Evolutionary conservation across 2,797 vertebrate genomes (phyloP), one percentile per base, ranked within the genome.

Genomic region (Poeciliopsis paucimaculata): DNA sequence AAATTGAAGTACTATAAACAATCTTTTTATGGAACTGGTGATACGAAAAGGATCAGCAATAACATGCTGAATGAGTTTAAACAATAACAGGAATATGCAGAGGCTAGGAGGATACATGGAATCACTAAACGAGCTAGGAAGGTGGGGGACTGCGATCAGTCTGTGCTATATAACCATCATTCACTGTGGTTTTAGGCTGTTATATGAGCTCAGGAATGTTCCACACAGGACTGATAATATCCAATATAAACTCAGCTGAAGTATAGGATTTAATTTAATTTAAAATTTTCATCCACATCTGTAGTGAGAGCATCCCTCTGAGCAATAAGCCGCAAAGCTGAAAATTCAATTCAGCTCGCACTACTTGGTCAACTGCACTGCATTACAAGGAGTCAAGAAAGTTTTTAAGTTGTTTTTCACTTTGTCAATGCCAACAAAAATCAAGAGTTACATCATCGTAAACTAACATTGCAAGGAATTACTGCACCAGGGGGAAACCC

Each of bases 1-100:
- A 94, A 95, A 94, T 92, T 93, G 85, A 95, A 93, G 90, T 92
- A 95, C 94, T 95, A 88, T 89, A 95, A 95, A 95, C 93, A 96
- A 90, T 93, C 86, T 92, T 92, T 91, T 94, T 93, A 91, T 86
- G 47, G 89, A 91, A 87, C 84, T 80, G 82, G 86, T 84, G 90
- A 94, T 93, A 94, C 91, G 85, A 82, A 92, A 41, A 90, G 90
- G 88, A 93, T 92, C 89, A 89, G 91, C 76, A 94, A 93, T 92
- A 95, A 93, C 90, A 94, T 13, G 2, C 74, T 60, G 70, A 84
- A 89, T 86, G 89, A 92, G 91, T 93, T 94, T 91, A 82, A 93
- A 92, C 87, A 93, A 90, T 90, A 89, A 79, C 71, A 64, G 81
- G 86, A 77, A 84, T 83, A 86, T 84, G 86, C 45, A 62, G 80